Evolutionary conservation across 1,140 invertebrate species (phyloP), one percentile per base, ranked within the genome.

Genomic region (Andricus grossulariae): DNA sequence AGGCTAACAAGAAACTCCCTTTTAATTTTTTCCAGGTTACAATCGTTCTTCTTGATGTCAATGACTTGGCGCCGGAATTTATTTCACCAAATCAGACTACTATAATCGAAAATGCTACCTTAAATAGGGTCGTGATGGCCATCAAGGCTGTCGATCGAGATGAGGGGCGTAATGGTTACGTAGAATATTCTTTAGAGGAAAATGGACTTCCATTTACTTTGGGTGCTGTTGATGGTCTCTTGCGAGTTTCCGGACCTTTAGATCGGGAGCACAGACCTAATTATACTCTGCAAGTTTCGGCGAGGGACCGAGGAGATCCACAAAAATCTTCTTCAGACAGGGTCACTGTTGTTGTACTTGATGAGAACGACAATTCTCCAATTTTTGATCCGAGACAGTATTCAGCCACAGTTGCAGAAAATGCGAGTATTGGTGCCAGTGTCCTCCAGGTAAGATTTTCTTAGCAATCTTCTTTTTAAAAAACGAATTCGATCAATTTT

Each of bases 351-450:
- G 92, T 93, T 71, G 94, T 99, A 49, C 90, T 97, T 32, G 98
- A 99, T 88, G 96, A 97, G 88, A 99, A 99, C 89, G 98, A 99
- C 89, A 98, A 99, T 89, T 95, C 95, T 78, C 98, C 98, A 0
- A 93, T 96, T 8, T 99, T 99, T 90, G 95, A 97, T 88, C 96
- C 96, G 0, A 94, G 95, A 82, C 95, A 96, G 83, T 99, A 99
- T 86, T 96, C 95, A 51, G 95, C 96, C 2, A 96, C 95, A 0
- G 95, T 99, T 11, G 94, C 96, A 2, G 98, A 99, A 91, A 98
- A 99, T 91, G 96, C 97, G n/a, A 96, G 95, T 80, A 97, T 98
- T 76, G 98, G 98, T 2, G 95, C 96, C 3, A 98, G 95, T 84
- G 95, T 99, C 0, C 89, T 98, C 1, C 96, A 97, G 92, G 96